phyloP scores from a whole-genome alignment of 2,888 invertebrate species.

The Drosophila quinaria region DNA sequence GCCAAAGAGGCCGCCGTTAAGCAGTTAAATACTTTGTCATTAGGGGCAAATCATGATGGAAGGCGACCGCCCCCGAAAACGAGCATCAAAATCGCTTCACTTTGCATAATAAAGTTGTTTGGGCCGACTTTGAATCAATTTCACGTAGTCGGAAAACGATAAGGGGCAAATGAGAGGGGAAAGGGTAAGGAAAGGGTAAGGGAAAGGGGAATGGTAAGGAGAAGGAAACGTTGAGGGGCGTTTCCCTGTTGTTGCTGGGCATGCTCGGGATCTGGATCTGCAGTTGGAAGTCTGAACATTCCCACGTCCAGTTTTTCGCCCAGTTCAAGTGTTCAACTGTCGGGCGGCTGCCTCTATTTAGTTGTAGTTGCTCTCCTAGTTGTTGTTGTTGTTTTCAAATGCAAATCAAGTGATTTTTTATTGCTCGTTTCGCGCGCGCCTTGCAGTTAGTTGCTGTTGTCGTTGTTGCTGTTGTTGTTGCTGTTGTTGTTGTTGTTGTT shows the following conservation, averaged over 20 bases:
- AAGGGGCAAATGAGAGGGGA: background rate
- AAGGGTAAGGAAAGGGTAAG: background rate
- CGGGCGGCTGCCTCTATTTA: slow-evolving; percentile 9
- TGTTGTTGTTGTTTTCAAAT: slow-evolving; percentile 33
- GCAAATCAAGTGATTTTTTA: slow-evolving; percentile 72
- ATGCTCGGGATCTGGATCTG: slow-evolving; percentile 32
- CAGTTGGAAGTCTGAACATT: slow-evolving; percentile 37
- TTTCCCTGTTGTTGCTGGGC: slow-evolving; percentile 12
- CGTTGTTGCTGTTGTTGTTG: slow-evolving; percentile 14
- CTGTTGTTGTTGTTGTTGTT: slow-evolving; percentile 16
- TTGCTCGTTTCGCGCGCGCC: slow-evolving; percentile 48
- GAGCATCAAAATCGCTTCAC: slow-evolving; percentile 40
- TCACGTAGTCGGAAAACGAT: background rate
- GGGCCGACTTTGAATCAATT: slow-evolving; percentile 8
- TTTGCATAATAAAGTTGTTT: slow-evolving; percentile 63
- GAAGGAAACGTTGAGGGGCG: background rate
- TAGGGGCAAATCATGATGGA: slow-evolving; percentile 71
- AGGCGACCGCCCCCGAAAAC: slow-evolving; percentile 41
- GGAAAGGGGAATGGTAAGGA: background rate
- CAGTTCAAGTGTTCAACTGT: slow-evolving; percentile 5
- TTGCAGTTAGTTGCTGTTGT: slow-evolving; percentile 29
- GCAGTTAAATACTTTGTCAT: slow-evolving; percentile 66
- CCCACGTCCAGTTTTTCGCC: slow-evolving; percentile 52
- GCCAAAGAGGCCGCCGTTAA: slow-evolving; percentile 21
- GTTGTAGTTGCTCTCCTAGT: background rate